Conservation (phyloP, 2,113 vertebrate species). For the Cyrtonyx montezumae region DNA sequence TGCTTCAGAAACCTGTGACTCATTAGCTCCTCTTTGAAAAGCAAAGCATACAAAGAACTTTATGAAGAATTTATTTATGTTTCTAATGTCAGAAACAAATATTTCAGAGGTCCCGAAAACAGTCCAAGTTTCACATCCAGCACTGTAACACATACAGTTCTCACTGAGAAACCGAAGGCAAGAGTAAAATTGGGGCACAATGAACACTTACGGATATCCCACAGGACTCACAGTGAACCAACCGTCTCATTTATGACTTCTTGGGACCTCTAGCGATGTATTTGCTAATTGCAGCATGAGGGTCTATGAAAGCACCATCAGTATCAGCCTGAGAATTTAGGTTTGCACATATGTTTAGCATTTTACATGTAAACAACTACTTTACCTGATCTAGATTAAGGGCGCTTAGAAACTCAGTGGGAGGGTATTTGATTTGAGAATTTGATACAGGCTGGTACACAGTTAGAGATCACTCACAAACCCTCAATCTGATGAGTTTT, state of each 20-base stretch:
- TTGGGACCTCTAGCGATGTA: conserved; percentile 27
- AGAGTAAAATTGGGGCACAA: not conserved
- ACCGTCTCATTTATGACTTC: not conserved
- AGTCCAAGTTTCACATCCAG: not conserved
- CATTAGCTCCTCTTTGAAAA: not conserved
- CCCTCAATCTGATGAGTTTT: not conserved
- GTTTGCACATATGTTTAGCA: not conserved
- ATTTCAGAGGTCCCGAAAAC: not conserved
- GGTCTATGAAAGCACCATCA: accelerated
- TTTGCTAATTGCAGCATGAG: not conserved
- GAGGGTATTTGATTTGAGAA: not conserved
- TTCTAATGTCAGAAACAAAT: not conserved
- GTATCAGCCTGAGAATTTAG: not conserved
- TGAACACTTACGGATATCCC: not conserved
- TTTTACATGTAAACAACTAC: not conserved
- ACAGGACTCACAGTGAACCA: accelerated
- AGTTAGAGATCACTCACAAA: not conserved
- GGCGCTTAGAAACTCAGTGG: not conserved
- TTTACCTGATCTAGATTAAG: not conserved
- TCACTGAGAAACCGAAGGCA: accelerated
- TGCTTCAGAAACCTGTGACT: conserved; percentile 24
- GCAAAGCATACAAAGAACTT: not conserved
- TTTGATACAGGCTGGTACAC: not conserved
- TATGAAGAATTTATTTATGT: not conserved
- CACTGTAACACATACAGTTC: accelerated